Conservation (phyloP, 2,888 invertebrate genomes). For the Unio delphinus region DNA sequence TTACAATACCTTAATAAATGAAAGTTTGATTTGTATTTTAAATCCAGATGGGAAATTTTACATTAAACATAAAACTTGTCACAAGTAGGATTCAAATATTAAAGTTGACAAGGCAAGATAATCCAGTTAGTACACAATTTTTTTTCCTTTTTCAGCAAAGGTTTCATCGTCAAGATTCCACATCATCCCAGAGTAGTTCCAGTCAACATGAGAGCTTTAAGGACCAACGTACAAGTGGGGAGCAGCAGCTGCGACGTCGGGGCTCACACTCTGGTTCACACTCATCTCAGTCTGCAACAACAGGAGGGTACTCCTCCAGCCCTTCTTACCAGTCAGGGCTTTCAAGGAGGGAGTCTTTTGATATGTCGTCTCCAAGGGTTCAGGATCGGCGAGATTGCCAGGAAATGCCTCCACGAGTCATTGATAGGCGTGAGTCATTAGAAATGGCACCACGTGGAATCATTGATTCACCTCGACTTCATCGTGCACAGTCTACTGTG, state of each 20-base stretch:
- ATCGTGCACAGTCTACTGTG: conserved; percentile 43
- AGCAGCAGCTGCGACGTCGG: conserved; percentile 51
- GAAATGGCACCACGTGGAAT: conserved; percentile 36
- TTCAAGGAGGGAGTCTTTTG: conserved; percentile 60
- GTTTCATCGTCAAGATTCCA: conserved; percentile 67
- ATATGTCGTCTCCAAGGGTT: conserved; percentile 30
- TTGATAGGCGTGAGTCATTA: conserved; percentile 1
- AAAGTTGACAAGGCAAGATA: too few species aligned
- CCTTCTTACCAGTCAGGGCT: conserved; percentile 47
- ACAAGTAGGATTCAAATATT: too few species aligned
- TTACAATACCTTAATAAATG: too few species aligned
- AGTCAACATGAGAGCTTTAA: conserved; percentile 52
- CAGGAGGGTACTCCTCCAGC: conserved; percentile 49
- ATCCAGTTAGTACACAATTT: background rate
- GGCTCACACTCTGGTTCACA: conserved; percentile 50
- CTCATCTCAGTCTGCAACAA: conserved; percentile 34
- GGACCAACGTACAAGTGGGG: conserved; percentile 46
- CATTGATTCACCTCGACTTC: conserved; percentile 57
- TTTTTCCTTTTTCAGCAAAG: conserved; percentile 53
- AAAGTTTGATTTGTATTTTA: too few species aligned
- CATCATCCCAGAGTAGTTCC: conserved; percentile 61
- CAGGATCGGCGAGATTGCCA: conserved; percentile 47
- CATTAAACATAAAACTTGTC: too few species aligned
- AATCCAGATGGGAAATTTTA: too few species aligned
- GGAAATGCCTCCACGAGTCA: conserved; percentile 24